Base-by-base conservation (phyloP, 2,888 invertebrate species). In the Pollenia labialis region DNA sequence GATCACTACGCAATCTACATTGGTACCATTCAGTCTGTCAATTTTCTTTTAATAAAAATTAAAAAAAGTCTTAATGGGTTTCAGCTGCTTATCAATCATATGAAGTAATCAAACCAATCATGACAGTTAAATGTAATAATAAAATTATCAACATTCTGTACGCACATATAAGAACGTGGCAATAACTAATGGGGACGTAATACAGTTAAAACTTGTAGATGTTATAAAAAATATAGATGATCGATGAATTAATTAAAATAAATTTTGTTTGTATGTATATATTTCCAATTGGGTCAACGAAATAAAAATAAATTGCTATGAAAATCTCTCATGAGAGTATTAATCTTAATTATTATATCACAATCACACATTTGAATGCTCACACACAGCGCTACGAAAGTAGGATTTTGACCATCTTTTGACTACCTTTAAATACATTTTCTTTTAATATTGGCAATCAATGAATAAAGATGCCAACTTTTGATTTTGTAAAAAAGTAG, bases 271-370 rank as follows among this genome's bases (percentile, higher is more conserved):
- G 8, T 54, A 71, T 54, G 9, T 60, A 58, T 50, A 8, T 42
- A 58, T 74, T 81, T 81, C 81, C 74, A 81, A 81, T 66, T 66
- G 81, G 81, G 81, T 56, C n/a, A 46, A 16, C 11, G 4, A 42
- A 50, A 32, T 42, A 58, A 66, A 14, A 46, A 69, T 2, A 44
- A 16, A 23, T 32, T 58, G n/a, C 42, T 48, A 48, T 12, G 16
- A 64, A 80, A 62, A 10, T 18, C 40, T 72, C 72, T 64, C 64
- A n/a, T n/a, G 66, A 74, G 81, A 74, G 66, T n/a, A 46, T 23
- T 23, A 23, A 23, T 1, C 23, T 23, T 23, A 23, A 23, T 23
- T 23, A 23, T 23, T 23, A 2, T 23, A 23, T 23, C 23, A 23
- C 23, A 23, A 23, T 23, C 23, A 23, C 23, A 23, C 23, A 23